These are phyloP conservation scores for Anastatus disparis DNA, from an alignment of 1,140 invertebrate genomes.

Conservation along the genomic window DNA sequence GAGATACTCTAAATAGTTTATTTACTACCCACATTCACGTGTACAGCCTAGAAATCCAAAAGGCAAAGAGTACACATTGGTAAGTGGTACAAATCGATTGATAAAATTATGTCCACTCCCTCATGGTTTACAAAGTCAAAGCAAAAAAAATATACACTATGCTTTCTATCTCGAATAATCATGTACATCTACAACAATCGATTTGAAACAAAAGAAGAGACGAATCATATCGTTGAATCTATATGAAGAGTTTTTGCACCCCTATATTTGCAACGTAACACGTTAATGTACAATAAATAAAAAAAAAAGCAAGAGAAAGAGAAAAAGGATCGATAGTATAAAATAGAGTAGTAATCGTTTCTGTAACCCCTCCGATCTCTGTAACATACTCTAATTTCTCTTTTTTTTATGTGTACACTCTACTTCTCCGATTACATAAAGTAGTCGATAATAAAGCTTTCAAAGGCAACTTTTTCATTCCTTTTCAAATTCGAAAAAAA, in stretches of 20 bases:
- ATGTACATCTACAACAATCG: too few species aligned
- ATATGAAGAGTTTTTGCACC: background rate
- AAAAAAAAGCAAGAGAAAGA: too few species aligned
- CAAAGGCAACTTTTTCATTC: background rate
- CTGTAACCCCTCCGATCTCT: background rate
- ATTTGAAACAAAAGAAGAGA: background rate
- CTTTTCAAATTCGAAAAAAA: background rate
- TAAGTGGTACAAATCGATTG: constrained; percentile 9
- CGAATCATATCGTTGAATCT: too few species aligned
- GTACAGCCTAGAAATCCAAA: too few species aligned
- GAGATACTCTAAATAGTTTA: background rate
- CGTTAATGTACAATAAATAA: constrained; percentile 34
- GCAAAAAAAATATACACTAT: background rate
- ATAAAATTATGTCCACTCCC: constrained; percentile 3
- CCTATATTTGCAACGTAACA: constrained; percentile 15
- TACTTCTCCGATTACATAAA: constrained; percentile 15
- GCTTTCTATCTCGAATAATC: background rate
- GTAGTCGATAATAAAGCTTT: constrained; percentile 2
- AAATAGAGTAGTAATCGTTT: background rate
- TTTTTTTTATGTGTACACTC: too few species aligned
- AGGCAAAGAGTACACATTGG: too few species aligned
- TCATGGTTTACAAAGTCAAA: background rate
- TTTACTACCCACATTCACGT: constrained; percentile 7
- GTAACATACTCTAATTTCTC: background rate
- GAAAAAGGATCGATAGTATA: too few species aligned